phyloP scores from a whole-genome alignment of 2,888 invertebrate genomes.

The Macrosiphum euphorbiae region DNA sequence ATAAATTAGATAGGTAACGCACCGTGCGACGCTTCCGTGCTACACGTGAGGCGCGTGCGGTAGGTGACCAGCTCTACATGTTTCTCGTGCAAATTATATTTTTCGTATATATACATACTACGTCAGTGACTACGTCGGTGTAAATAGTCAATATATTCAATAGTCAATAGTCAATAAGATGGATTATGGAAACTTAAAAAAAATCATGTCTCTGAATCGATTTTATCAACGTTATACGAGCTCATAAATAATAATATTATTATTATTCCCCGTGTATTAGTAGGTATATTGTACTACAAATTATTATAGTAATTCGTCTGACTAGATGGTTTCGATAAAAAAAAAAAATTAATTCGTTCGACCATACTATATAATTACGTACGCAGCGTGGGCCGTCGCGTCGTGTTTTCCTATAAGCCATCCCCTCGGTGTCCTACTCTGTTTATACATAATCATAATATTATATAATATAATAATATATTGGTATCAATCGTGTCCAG shows the following conservation, averaged over 20 bases:
- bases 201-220: background rate
- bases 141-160: background rate
- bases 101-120: background rate
- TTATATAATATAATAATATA: background rate
- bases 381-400: background rate
- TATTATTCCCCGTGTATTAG: background rate
- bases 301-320: background rate
- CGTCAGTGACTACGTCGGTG: background rate
- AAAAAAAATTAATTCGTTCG: slow-evolving; percentile 2
- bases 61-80: background rate
- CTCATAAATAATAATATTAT: background rate
- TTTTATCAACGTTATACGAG: background rate
- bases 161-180: too few species aligned
- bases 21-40: background rate
- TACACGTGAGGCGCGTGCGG: background rate
- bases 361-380: slow-evolving; percentile 13
- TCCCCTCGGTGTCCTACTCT: background rate
- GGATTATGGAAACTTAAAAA: background rate
- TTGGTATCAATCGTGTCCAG: background rate
- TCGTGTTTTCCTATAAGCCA: slow-evolving; percentile 9
- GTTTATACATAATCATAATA: background rate
- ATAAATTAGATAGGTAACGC: background rate
- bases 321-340: background rate
- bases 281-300: slow-evolving; percentile 1
- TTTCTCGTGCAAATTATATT: slow-evolving; percentile 1